Base-by-base conservation (phyloP, 2,113 vertebrate genomes). In the Fukomys damarensis region DNA sequence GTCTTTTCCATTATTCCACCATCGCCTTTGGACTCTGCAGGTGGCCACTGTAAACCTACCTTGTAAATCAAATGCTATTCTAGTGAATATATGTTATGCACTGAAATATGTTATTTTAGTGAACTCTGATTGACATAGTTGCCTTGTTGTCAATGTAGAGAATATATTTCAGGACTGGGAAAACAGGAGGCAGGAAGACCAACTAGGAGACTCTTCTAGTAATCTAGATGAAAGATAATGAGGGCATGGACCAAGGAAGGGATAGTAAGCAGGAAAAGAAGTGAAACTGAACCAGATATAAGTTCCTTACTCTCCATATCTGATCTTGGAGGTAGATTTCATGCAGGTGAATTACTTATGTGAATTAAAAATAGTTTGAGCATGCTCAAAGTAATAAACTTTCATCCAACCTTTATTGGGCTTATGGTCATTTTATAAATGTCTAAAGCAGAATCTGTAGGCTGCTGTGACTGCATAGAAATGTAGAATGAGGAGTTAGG, bases 391-490 rank as follows among this genome's bases (percentile, higher is more conserved):
- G 12, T 95, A 26, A 30, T 86, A 88, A 41, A n/a, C 46, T 77
- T 94, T 66, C 56, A 93, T 81, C 43, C 76, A 95, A 54, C 17
- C 49, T 87, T 81, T 66, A 46, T 87, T 70, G 81, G 80, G 32
- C 63, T 86, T 92, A 16, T 74, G 56, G 14, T 93, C 66, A 94
- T 28, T 87, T 87, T 72, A 22, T 65, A 83, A 81, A 81, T 41
- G 81, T 94, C 19, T 59, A 63, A 82, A 93, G 65, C 61, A 94
- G 70, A 96, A 88, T 90, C 32, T 54, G 79, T 41, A 89, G 74
- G 87, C 43, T 88, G 38, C 80, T 85, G 38, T 87, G 88, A 88
- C 41, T 85, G 61, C 86, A 49, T 89, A 52, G 49, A 81, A 35
- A 54, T 79, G 22, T 10, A 35, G 76, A 79, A 54, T 52, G 30